Evolutionary conservation across 2,888 invertebrate genomes (phyloP).

Genomic region (Dicyrtomina minuta): DNA sequence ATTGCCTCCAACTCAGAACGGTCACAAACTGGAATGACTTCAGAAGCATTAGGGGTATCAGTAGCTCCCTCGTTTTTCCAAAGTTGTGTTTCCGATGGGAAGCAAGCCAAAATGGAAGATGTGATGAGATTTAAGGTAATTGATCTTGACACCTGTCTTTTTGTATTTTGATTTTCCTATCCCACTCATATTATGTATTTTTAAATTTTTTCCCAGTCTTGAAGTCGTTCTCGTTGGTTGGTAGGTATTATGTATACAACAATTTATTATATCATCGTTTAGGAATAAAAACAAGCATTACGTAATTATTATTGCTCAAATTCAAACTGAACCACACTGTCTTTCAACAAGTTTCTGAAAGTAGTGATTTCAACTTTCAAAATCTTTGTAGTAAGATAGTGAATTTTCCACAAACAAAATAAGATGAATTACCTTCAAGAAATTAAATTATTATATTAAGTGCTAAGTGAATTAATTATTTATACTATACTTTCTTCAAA

Average conservation of each 20-base stretch:
- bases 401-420: too few species aligned
- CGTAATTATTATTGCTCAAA: too few species aligned
- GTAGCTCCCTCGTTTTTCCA: conserved; percentile 96
- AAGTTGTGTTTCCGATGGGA: conserved; percentile 91
- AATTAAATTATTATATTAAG: too few species aligned
- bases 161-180: neutral
- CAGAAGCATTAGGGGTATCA: conserved; percentile 90
- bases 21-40: conserved; percentile 89
- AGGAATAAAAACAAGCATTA: too few species aligned
- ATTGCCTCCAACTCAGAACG: conserved; percentile 89
- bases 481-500: too few species aligned
- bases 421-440: too few species aligned
- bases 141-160: neutral
- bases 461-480: too few species aligned
- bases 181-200: neutral
- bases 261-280: too few species aligned
- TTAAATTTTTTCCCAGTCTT: neutral
- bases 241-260: neutral
- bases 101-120: conserved; percentile 94
- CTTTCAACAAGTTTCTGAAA: too few species aligned
- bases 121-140: conserved; percentile 88
- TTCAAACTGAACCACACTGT: too few species aligned
- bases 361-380: too few species aligned
- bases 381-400: too few species aligned
- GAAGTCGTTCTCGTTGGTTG: neutral